Base-by-base conservation (phyloP, 2,888 invertebrate species). In the Maniola hyperantus region DNA sequence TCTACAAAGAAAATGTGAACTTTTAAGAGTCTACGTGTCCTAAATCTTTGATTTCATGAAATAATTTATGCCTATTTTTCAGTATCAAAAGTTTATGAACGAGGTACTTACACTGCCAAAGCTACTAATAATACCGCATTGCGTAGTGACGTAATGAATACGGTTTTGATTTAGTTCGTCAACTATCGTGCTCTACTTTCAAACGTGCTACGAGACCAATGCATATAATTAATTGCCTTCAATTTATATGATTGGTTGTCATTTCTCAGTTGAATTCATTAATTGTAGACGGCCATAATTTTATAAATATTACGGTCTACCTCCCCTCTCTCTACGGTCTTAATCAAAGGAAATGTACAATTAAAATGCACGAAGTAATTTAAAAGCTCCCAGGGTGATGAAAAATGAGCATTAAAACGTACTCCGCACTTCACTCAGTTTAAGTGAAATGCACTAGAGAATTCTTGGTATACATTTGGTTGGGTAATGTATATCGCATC, bases 151-250 rank as follows among this genome's bases (percentile, higher is more conserved):
- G 36, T 26, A 63, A 50, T 66, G 66, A 36, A 58, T 51, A 44
- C 53, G 42, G 62, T 60, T 15, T 55, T 64, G 60, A 55, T 66
- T 66, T 66, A 62, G 64, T 58, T 54, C 46, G 63, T 58, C 69
- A 51, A 50, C 61, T 53, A 55, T 61, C 26, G 33, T 20, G 64
- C 42, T 64, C 67, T 60, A 57, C 64, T 67, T 64, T 64, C 60
- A 67, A 64, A 60, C 64, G 44, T 50, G 26, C 48, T 59, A 36
- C 39, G 33, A 65, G 54, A 57, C 26, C 48, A 33, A 60, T 66
- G 39, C 53, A 65, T 63, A 59, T 64, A 20, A 66, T 61, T 64
- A 20, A 66, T 61, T 61, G 64, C 51, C 58, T 65, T 65, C 57
- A 57, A 69, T 64, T 66, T 60, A 63, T 53, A 26, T 50, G 36